phyloP scores from a whole-genome alignment of 2,113 vertebrate genomes.

The Sarotherodon lohbergeri region DNA sequence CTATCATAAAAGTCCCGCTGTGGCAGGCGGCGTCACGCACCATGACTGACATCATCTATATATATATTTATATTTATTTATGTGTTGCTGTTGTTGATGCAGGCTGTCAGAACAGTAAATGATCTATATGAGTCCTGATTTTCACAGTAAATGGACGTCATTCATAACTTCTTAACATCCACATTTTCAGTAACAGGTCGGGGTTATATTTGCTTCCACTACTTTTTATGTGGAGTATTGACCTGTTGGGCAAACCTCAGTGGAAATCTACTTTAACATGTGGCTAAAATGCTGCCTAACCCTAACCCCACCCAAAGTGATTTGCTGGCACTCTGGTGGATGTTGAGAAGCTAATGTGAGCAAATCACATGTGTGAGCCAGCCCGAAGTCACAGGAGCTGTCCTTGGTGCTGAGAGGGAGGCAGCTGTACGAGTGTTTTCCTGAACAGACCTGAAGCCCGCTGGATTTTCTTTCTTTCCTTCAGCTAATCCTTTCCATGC shows the following conservation, averaged over 20 bases:
- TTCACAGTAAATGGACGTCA: neutral
- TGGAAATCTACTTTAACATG: neutral
- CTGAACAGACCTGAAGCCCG: neutral
- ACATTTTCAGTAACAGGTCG: neutral
- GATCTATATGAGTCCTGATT: neutral
- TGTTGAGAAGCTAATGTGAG: neutral
- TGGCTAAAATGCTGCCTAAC: neutral
- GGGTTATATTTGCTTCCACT: neutral
- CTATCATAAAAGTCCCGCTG: neutral
- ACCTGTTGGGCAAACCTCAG: fast-evolving
- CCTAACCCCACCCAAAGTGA: neutral
- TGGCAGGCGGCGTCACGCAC: fast-evolving
- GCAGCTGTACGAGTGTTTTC: neutral
- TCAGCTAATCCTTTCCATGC: neutral
- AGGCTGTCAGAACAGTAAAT: neutral
- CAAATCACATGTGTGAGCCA: neutral
- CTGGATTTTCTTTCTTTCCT: neutral
- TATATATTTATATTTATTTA: neutral
- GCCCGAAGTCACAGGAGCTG: neutral
- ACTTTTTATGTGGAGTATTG: fast-evolving
- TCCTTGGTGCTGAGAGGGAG: neutral
- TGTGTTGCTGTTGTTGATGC: neutral
- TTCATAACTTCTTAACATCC: neutral
- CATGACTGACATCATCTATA: neutral
- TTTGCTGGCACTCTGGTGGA: neutral